Evolutionary conservation across 2,113 vertebrate genomes (phyloP).

Genomic region (Chionis minor): DNA sequence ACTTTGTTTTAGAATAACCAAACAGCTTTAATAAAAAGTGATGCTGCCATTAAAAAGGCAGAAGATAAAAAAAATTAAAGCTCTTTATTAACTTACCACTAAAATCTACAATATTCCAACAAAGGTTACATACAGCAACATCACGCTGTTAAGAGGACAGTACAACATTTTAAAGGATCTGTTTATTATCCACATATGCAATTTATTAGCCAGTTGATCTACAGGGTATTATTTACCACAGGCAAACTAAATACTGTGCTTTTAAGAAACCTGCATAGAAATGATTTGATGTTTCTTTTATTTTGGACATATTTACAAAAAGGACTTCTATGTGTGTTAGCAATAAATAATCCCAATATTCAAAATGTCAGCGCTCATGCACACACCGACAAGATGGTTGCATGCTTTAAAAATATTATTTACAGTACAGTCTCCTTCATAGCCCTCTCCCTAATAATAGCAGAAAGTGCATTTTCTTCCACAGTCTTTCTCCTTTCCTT

Average conservation of each 20-base stretch:
- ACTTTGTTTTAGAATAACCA: constrained; percentile 32
- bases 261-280: constrained; percentile 65
- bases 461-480: constrained; percentile 59
- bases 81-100: constrained; percentile 43
- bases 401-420: constrained; percentile 74
- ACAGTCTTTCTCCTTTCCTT: neutral
- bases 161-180: constrained; percentile 36
- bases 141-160: constrained; percentile 38
- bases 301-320: constrained; percentile 74
- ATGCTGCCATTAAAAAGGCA: constrained; percentile 62
- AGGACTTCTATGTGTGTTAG: constrained; percentile 64
- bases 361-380: constrained; percentile 74
- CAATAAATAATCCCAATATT: constrained; percentile 82
- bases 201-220: constrained; percentile 30
- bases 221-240: constrained; percentile 41
- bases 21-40: constrained; percentile 63
- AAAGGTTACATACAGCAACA: constrained; percentile 49
- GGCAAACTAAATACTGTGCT: constrained; percentile 63
- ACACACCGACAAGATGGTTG: constrained; percentile 69
- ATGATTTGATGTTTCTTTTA: constrained; percentile 44
- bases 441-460: constrained; percentile 31
- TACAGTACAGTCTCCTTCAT: constrained; percentile 50
- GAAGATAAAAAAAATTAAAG: constrained; percentile 53
- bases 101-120: constrained; percentile 60
- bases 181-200: neutral